Evolutionary conservation across 35 echinoderm and acorn worm species (phyloP), one percentile per base, ranked within the genome.

Genomic region (Amphiura filiformis): DNA sequence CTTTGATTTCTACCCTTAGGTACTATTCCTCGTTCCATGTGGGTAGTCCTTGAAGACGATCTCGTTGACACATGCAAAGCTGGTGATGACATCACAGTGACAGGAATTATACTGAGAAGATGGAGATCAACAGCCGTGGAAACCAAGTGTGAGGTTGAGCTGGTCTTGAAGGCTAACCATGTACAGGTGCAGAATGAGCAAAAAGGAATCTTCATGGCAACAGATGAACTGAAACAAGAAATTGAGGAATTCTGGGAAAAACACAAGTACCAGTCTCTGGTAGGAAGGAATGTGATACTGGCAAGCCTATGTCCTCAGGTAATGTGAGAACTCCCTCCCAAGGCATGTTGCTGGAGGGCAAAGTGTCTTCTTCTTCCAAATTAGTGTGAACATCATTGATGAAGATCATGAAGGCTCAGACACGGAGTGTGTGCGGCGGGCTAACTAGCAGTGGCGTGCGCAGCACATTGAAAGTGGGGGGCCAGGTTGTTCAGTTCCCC

Each of bases 161-260:
- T 98, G 23, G 95, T 90, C 13, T 42, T 98, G 49, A 91, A 89
- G 81, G 93, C 92, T 39, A 97, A 94, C 42, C 82, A 97, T 78
- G 86, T 97, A 14, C 75, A 49, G 39, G 95, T 97, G 4, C 81
- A 94, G 35, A 97, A 97, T 79, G 89, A 97, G 76, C 95, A 97
- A 76, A 91, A 84, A 31, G 89, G 81, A 57, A 79, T 88, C 14
- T 37, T 82, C 36, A 89, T 92, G 12, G 92, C 92, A 26, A 97
- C 95, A 33, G 89, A 97, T 37, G 95, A 97, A 86, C 84, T 97
- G 95, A 93, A 86, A 89, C 90, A 98, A 92, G 95, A 98, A 56
- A 92, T 98, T 94, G 95, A 98, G 84, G 95, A 94, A 81, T 98
- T 98, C 85, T 98, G 95, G 95, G 95, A 98, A 37, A 92, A 83